A percentile compares a stretch with the other conserved stretches of the same genome.
These are phyloP conservation scores for Calcarius lapponicus DNA, from an alignment of 2,797 vertebrate species.

Conservation along the genomic window DNA sequence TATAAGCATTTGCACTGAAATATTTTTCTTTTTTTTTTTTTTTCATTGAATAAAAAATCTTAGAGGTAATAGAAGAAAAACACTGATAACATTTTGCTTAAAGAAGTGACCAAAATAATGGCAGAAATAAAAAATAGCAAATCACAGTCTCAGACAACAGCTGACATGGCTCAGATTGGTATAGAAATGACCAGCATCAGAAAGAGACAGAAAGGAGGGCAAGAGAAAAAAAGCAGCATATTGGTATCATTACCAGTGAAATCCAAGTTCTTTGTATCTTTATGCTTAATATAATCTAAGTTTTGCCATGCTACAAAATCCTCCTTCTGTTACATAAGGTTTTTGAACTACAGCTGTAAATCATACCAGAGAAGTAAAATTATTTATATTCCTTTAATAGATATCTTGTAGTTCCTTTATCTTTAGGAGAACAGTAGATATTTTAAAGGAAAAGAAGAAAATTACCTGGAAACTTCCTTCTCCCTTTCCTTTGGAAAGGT, in stretches of 20 bases:
- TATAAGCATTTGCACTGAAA: neutral
- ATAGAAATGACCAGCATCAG: neutral
- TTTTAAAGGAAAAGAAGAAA: neutral
- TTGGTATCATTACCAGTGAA: neutral
- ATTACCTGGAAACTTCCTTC: neutral
- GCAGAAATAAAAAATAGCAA: neutral
- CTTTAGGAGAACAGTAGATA: neutral
- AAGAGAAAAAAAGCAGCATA: neutral
- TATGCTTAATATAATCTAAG: neutral
- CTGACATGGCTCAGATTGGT: neutral
- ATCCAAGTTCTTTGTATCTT: neutral
- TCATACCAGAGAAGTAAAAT: neutral
- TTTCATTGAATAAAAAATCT: neutral
- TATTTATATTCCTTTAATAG: neutral
- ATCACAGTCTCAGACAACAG: neutral
- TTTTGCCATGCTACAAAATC: neutral
- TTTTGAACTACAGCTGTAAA: neutral
- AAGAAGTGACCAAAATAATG: neutral
- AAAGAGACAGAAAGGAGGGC: neutral
- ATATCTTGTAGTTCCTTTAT: neutral
- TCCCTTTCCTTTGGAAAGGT: neutral
- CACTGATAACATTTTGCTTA: neutral
- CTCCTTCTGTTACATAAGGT: neutral
- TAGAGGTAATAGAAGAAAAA: neutral
- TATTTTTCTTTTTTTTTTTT: neutral